phyloP scores from a whole-genome alignment of 2,113 vertebrate genomes.

The Glaucomys volans region DNA sequence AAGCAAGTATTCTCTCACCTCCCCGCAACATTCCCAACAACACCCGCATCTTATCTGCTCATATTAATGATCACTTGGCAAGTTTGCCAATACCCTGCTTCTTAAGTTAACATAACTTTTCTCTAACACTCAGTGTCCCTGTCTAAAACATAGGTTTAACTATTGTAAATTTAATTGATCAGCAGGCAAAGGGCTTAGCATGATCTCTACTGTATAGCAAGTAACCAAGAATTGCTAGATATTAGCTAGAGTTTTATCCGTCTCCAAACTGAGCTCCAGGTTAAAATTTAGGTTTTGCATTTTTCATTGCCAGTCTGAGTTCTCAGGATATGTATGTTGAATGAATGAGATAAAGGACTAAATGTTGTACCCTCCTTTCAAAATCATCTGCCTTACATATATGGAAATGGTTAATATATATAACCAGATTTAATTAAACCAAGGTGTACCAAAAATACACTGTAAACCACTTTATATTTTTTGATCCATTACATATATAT shows the following conservation, averaged over 20 bases:
- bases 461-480: background rate
- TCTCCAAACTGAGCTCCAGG: background rate
- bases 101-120: background rate
- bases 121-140: background rate
- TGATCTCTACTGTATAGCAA: background rate
- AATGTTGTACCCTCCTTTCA: conserved; percentile 43
- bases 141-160: background rate
- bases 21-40: background rate
- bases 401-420: background rate
- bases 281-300: background rate
- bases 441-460: background rate
- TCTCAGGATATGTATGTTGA: background rate
- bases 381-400: conserved; percentile 30
- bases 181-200: background rate
- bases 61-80: conserved; percentile 8
- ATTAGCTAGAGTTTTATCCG: background rate
- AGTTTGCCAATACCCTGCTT: background rate
- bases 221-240: conserved; percentile 6
- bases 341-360: conserved; percentile 31
- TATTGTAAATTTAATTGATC: conserved; percentile 7
- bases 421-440: background rate
- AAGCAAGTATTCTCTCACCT: background rate
- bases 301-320: background rate
- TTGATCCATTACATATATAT: background rate
- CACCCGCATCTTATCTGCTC: background rate